Base-by-base conservation (phyloP, 2,888 invertebrate species). In the Eugnorisma glareosa region DNA sequence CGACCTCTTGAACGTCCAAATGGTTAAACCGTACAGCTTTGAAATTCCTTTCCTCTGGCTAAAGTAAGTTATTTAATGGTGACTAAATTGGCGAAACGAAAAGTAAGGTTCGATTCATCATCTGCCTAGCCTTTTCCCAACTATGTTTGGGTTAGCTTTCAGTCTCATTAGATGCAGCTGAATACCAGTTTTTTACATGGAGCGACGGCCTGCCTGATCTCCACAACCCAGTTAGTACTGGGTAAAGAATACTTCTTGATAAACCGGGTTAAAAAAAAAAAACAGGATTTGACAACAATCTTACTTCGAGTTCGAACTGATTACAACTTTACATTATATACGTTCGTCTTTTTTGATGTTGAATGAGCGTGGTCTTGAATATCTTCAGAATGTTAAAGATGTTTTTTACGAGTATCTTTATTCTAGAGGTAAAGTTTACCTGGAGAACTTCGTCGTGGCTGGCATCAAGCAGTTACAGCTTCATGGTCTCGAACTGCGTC, bases 361-460 rank as follows among this genome's bases (percentile, higher is more conserved):
- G 15, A 57, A 15, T 0, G 28, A 57, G 28, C 15, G 15, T 15
- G 15, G 28, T 57, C 15, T 57, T 28, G 15, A 57, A 18, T 28
- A 7, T 28, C 57, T 57, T 57, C 57, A 15, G 57, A 57, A 57
- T 54, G n/a, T 54, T 54, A n/a, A n/a, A 54, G n/a, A 28, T 28
- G 28, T 11, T 59, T 61, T 35, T 61, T 63, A n/a, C n/a, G n/a
- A n/a, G n/a, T n/a, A 31, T 28, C 0, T 73, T 43, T 45, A 51
- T 84, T 84, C 11, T 45, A 85, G 85, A 8, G 80, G 85, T 51
- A 51, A 73, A 59, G 43, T 85, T 37, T 59, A 43, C 13, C 13
- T 85, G 59, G 59, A 67, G 31, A 80, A 85, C 48, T 21, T 84
- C 13, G 11, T 63, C 15, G 15, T 85, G 37, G 6, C 43, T 48